Percentiles rank a stretch among this genome's conserved stretches.
Evolutionary conservation across 2,113 vertebrate genomes (phyloP).

Genomic region (Ictalurus furcatus): DNA sequence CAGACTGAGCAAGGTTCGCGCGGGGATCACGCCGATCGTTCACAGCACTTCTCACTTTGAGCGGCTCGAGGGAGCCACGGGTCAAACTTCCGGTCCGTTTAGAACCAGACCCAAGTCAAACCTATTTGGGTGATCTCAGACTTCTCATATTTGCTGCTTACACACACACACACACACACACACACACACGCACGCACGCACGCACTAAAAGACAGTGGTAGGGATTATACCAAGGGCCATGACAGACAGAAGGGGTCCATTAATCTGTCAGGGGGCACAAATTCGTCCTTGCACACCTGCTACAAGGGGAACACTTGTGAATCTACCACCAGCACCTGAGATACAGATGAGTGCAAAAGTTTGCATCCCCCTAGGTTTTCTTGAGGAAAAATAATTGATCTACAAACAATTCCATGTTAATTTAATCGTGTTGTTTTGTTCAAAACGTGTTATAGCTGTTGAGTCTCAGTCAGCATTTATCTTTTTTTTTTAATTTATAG

Average conservation of each 20-base stretch:
- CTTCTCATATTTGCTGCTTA: conserved; percentile 1
- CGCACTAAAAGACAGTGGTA: background rate
- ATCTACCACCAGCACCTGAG: background rate
- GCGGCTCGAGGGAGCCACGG: conserved; percentile 2
- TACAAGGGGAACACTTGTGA: background rate
- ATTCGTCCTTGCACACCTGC: background rate
- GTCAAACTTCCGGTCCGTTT: conserved; percentile 13
- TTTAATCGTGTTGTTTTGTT: background rate
- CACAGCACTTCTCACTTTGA: conserved; percentile 56
- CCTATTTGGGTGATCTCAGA: conserved; percentile 55
- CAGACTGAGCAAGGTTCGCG: conserved; percentile 47
- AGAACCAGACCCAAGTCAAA: conserved; percentile 60
- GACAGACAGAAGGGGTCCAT: background rate
- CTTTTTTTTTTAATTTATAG: background rate
- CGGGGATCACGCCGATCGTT: conserved; percentile 59
- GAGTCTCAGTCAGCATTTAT: background rate
- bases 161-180: conserved; percentile 13
- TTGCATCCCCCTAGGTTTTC: background rate
- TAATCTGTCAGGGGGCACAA: background rate
- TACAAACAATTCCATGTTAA: background rate
- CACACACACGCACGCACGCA: background rate
- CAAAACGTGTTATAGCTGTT: background rate
- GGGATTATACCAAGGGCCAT: background rate
- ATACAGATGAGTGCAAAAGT: background rate
- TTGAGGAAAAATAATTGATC: background rate